A percentile compares a stretch with the other conserved stretches of the same genome.
These are phyloP conservation scores for Tapera naevia DNA, from an alignment of 2,797 vertebrate genomes.

Conservation along the genomic window DNA sequence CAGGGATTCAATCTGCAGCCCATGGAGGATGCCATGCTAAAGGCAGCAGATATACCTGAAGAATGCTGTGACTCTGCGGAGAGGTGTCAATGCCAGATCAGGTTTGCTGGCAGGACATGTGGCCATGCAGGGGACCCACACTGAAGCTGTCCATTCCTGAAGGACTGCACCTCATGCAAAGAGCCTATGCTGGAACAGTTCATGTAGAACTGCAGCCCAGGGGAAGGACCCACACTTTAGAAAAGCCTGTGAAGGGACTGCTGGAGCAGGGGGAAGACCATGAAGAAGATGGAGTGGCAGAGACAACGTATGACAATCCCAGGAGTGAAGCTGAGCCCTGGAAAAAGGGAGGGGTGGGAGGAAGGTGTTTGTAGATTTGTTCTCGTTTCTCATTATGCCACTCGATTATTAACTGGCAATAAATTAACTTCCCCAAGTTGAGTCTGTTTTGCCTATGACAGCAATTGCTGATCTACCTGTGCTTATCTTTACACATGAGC, in stretches of 20 bases:
- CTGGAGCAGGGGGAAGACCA: background rate
- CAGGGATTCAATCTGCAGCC: background rate
- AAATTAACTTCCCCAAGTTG: background rate
- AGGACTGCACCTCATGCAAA: background rate
- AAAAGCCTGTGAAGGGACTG: background rate
- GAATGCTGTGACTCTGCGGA: background rate
- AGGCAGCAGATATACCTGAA: background rate
- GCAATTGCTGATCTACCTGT: background rate
- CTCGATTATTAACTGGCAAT: background rate
- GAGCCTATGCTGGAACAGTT: background rate
- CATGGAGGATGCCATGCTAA: rapidly evolving
- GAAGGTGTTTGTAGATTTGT: background rate
- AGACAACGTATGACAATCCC: background rate
- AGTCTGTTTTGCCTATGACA: background rate
- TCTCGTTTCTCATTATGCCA: background rate
- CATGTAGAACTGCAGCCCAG: rapidly evolving
- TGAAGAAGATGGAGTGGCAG: background rate
- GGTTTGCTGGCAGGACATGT: background rate
- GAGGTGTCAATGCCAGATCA: background rate
- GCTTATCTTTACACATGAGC: background rate
- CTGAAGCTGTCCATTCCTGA: background rate
- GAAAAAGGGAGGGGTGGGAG: background rate
- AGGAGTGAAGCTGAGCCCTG: background rate
- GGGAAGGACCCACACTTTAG: rapidly evolving
- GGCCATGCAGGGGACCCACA: rapidly evolving